Percentiles rank a stretch among this genome's conserved stretches.
phyloP scores from a whole-genome alignment of 2,113 vertebrate genomes.

The Ciconia maguari region DNA sequence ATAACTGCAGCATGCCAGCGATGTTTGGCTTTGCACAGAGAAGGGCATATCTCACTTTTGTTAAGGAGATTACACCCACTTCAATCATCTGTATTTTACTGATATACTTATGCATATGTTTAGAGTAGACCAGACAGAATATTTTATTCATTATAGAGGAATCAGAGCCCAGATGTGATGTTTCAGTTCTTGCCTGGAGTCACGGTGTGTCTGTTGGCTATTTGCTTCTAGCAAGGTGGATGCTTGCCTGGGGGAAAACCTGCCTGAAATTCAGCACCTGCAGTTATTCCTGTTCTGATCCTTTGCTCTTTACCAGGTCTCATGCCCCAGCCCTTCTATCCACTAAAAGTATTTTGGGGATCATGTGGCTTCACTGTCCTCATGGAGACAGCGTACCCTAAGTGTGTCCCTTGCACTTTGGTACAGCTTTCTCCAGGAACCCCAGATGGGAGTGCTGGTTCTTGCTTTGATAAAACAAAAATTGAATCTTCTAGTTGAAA shows the following conservation, averaged over 20 bases:
- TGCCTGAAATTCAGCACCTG: not conserved
- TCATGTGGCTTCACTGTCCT: not conserved
- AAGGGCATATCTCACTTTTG: not conserved
- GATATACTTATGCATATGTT: not conserved
- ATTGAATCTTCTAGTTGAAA: not conserved
- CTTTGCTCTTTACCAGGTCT: not conserved
- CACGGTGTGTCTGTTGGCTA: not conserved
- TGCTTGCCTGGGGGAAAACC: not conserved
- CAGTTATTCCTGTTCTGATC: fast-evolving
- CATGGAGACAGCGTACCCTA: not conserved
- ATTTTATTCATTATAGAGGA: not conserved
- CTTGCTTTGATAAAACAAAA: not conserved
- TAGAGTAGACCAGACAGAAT: not conserved
- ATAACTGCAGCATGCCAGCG: not conserved
- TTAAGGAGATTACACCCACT: not conserved
- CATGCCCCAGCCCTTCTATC: not conserved
- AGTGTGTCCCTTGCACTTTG: not conserved
- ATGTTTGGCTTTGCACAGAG: not conserved
- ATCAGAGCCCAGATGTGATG: not conserved
- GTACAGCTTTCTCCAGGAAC: not conserved
- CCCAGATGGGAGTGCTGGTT: not conserved
- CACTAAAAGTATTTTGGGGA: not conserved
- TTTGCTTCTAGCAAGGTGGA: not conserved
- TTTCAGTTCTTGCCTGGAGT: not conserved
- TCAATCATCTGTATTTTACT: not conserved